Conservation (phyloP, 23 tunicate genomes). For the Ascidia mentula region DNA sequence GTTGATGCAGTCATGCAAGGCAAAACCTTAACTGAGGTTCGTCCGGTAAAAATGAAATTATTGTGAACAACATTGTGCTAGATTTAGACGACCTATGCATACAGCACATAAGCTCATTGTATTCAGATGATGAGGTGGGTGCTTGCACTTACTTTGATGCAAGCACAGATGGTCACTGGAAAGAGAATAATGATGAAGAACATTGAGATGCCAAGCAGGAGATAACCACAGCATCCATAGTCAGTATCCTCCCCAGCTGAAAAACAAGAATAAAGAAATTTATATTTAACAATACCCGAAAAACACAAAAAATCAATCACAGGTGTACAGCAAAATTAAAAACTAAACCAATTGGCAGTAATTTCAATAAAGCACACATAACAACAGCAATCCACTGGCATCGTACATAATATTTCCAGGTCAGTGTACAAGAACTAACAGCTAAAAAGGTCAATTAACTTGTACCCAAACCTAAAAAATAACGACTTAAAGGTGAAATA, state of each 20-base stretch:
- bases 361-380: neutral
- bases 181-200: conserved; percentile 57
- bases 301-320: neutral
- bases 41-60: neutral
- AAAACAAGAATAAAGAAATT: neutral
- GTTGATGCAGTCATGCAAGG: neutral
- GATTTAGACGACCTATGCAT: no score
- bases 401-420: neutral
- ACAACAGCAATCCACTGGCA: neutral
- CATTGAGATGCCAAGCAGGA: conserved; percentile 47
- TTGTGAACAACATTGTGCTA: neutral
- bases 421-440: neutral
- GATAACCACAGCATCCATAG: conserved; percentile 79
- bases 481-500: no score
- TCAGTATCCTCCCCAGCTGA: conserved; percentile 72
- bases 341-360: neutral
- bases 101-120: no score
- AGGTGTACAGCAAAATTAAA: neutral
- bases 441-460: no score
- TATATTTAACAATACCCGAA: neutral
- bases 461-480: no score
- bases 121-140: neutral
- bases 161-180: conserved; percentile 78
- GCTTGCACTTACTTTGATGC: conserved; percentile 63
- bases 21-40: neutral